Percentiles rank a stretch among this genome's conserved stretches.
phyloP scores from a whole-genome alignment of 2,113 vertebrate genomes.

The Nematolebias whitei region DNA sequence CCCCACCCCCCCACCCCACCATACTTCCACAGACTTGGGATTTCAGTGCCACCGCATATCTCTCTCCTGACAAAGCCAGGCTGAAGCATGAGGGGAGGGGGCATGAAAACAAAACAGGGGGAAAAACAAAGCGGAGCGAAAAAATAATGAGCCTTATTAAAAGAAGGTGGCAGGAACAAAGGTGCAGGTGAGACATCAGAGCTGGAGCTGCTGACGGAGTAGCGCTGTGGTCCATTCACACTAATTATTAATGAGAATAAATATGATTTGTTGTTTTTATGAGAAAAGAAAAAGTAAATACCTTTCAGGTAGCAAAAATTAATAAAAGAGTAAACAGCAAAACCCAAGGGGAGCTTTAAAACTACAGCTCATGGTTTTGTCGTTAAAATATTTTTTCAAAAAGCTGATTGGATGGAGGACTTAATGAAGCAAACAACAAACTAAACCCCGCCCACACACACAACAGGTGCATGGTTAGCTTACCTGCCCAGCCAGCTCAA shows the following conservation, averaged over 20 bases:
- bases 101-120: slow-evolving; percentile 70
- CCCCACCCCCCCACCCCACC: slow-evolving; percentile 92
- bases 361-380: no score
- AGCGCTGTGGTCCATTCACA: slow-evolving; percentile 64
- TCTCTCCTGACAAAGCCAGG: slow-evolving; percentile 93
- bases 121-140: slow-evolving; percentile 87
- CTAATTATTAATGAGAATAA: slow-evolving; percentile 29
- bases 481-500: slow-evolving; percentile 97
- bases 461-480: slow-evolving; percentile 4
- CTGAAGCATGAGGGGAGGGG: slow-evolving; percentile 78
- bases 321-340: slow-evolving; percentile 7
- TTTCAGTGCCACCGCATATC: slow-evolving; percentile 93
- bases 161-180: slow-evolving; percentile 79
- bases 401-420: not conserved
- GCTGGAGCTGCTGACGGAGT: slow-evolving; percentile 80
- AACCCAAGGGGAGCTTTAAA: slow-evolving; percentile 23
- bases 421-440: slow-evolving; percentile 3
- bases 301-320: slow-evolving; percentile 16
- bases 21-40: slow-evolving; percentile 89
- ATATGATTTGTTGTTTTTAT: slow-evolving; percentile 28
- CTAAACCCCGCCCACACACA: slow-evolving; percentile 2
- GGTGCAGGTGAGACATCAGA: slow-evolving; percentile 96
- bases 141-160: slow-evolving; percentile 91
- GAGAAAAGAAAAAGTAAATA: slow-evolving; percentile 25
- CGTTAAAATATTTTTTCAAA: no score